Conservation (phyloP, 2,888 invertebrate genomes). For the Disparrhopalites patrizii region DNA sequence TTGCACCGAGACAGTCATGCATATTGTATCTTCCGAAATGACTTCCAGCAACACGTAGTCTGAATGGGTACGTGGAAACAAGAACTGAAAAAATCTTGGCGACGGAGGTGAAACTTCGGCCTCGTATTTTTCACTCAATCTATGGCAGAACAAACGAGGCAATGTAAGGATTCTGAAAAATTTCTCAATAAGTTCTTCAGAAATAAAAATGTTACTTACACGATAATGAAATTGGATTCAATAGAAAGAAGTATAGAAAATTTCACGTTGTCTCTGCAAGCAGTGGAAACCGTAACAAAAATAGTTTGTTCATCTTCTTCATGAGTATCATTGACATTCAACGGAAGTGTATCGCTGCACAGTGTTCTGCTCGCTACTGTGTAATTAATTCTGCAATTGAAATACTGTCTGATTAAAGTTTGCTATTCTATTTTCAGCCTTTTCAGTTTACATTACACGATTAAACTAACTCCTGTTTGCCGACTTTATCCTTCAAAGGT, state of each 20-base stretch:
- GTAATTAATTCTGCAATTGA: conserved; percentile 34
- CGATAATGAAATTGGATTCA: conserved; percentile 59
- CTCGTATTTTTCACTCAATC: conserved; percentile 47
- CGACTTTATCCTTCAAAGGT: conserved; percentile 55
- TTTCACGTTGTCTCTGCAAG: conserved; percentile 58
- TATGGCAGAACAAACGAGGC: conserved; percentile 33
- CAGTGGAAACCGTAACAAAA: conserved; percentile 66
- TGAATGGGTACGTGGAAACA: conserved; percentile 55
- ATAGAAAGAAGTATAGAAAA: conserved; percentile 61
- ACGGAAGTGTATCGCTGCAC: conserved; percentile 55
- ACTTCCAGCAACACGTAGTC: conserved; percentile 61
- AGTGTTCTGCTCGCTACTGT: conserved; percentile 57
- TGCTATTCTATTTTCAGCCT: neutral
- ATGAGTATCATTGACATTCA: conserved; percentile 33
- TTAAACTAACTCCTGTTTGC: conserved; percentile 9
- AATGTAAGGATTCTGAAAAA: conserved; percentile 6
- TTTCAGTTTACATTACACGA: neutral
- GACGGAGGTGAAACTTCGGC: conserved; percentile 57
- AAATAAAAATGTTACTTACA: conserved; percentile 49
- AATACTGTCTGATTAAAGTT: neutral
- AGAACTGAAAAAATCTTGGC: conserved; percentile 61
- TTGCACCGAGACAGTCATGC: conserved; percentile 76
- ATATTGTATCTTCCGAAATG: conserved; percentile 61
- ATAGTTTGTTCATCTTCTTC: conserved; percentile 53
- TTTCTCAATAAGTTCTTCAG: neutral